Conservation (phyloP, 2,888 invertebrate genomes). For the Pyrrhia umbra region DNA sequence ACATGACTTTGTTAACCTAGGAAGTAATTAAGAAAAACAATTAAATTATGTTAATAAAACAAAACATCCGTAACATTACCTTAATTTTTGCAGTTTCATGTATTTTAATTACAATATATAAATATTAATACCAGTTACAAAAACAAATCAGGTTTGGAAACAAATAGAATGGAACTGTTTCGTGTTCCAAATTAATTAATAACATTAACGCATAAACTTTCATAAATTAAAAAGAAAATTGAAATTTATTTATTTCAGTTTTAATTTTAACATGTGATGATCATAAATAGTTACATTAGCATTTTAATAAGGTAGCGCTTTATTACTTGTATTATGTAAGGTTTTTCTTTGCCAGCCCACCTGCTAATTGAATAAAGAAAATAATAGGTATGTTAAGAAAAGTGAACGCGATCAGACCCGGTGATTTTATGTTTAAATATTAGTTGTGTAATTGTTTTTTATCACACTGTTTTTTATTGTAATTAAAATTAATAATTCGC, state of each 20-base stretch:
- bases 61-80: neutral
- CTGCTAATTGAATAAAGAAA: constrained; percentile 22
- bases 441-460: too few relatives aligned
- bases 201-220: neutral
- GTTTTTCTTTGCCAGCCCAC: constrained; percentile 36
- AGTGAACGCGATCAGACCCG: constrained; percentile 8
- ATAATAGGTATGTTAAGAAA: constrained; percentile 15
- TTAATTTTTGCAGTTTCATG: neutral
- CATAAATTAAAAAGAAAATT: constrained; percentile 6
- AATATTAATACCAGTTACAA: neutral
- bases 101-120: neutral
- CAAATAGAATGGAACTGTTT: constrained; percentile 36
- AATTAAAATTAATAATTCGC: too few relatives aligned
- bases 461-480: too few relatives aligned
- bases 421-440: constrained; percentile 10
- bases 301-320: constrained; percentile 43
- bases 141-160: constrained; percentile 48
- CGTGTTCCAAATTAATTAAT: constrained; percentile 32
- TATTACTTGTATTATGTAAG: constrained; percentile 22
- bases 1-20: constrained; percentile 1
- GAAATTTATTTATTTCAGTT: constrained; percentile 24
- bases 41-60: neutral
- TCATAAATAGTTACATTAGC: constrained; percentile 38
- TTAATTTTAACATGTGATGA: constrained; percentile 9
- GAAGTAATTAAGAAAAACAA: neutral